Conservation (phyloP, 23 tunicate species). For the Phallusia fumigata region DNA sequence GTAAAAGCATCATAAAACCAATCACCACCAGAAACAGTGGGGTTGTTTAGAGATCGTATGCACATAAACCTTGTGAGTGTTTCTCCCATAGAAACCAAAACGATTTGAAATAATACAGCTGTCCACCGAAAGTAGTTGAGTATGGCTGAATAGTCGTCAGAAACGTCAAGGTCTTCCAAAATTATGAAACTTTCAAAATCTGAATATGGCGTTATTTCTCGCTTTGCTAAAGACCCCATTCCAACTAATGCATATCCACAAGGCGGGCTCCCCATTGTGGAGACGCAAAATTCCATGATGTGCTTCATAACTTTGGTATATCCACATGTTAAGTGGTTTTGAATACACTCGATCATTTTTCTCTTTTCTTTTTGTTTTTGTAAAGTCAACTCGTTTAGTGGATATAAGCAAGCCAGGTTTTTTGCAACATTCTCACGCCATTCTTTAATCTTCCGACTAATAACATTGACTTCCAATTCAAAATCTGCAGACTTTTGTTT, state of each 20-base stretch:
- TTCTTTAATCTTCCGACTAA: not conserved
- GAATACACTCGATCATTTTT: not conserved
- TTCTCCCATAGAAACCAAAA: slow-evolving; percentile 20
- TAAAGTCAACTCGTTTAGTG: not conserved
- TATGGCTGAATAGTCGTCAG: slow-evolving; percentile 2
- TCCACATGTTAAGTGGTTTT: slow-evolving; percentile 7
- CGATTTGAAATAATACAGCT: slow-evolving; percentile 20
- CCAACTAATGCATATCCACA: slow-evolving; percentile 27
- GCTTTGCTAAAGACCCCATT: slow-evolving; percentile 15
- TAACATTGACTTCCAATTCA: not conserved
- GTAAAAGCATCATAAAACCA: not conserved
- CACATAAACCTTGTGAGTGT: slow-evolving; percentile 10
- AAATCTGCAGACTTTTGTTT: not conserved
- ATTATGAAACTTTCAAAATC: slow-evolving; percentile 13
- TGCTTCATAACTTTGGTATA: slow-evolving; percentile 17
- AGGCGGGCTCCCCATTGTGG: slow-evolving; percentile 32
- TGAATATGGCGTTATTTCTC: slow-evolving; percentile 18
- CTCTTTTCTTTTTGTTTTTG: not conserved
- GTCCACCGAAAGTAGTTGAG: slow-evolving; percentile 43
- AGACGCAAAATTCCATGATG: slow-evolving; percentile 1
- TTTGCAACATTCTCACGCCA: not conserved
- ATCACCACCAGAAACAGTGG: not conserved
- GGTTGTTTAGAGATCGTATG: not conserved
- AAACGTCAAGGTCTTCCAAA: slow-evolving; percentile 14
- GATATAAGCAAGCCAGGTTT: not conserved